These are phyloP conservation scores for Oreortyx pictus DNA, from an alignment of 2,797 vertebrate genomes.

Conservation along the genomic window DNA sequence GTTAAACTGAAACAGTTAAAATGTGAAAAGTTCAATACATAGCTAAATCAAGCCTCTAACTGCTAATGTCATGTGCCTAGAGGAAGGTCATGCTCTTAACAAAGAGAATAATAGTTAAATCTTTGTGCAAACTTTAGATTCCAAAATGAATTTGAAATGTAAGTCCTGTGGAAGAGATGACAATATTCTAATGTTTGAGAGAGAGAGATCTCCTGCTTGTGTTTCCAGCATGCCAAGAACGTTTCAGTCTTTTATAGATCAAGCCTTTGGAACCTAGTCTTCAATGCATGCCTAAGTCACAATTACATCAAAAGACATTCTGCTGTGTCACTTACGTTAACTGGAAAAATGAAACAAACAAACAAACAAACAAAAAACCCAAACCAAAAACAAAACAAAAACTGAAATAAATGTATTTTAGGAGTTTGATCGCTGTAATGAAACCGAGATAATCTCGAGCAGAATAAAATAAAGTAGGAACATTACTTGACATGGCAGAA, in stretches of 20 bases:
- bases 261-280: neutral
- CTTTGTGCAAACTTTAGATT: neutral
- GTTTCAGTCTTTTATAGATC: neutral
- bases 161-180: neutral
- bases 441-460: neutral
- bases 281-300: neutral
- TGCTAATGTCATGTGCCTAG: neutral
- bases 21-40: neutral
- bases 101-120: neutral
- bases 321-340: neutral
- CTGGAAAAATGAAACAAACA: neutral
- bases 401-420: neutral
- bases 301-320: neutral
- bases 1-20: neutral
- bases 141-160: neutral
- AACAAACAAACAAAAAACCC: neutral
- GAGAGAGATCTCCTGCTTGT: neutral
- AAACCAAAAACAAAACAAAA: neutral
- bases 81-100: neutral
- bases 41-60: neutral
- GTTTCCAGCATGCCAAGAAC: neutral
- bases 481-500: slow-evolving; percentile 23
- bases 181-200: neutral
- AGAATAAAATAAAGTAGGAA: neutral
- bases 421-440: neutral